phyloP scores from a whole-genome alignment of 1,140 invertebrate genomes.

The Orius insidiosus region DNA sequence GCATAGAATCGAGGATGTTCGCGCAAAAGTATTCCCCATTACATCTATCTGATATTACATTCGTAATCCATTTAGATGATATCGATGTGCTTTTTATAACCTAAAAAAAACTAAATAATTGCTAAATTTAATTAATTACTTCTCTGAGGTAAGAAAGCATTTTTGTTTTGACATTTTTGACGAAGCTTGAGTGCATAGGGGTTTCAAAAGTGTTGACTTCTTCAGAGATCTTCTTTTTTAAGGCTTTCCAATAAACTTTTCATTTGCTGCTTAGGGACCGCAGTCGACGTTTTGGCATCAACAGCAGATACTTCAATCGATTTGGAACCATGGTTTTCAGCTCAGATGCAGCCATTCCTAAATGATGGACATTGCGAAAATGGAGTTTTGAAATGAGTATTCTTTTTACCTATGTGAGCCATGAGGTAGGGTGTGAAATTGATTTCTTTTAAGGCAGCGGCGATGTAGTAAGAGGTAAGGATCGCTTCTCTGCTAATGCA shows the following conservation, averaged over 20 bases:
- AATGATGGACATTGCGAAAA: background rate
- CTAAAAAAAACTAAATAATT: no score
- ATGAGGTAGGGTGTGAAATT: conserved; percentile 33
- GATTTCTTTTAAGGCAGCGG: conserved; percentile 68
- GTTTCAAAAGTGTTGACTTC: background rate
- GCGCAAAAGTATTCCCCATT: background rate
- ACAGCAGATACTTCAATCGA: no score
- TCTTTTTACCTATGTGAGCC: background rate
- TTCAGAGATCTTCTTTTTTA: background rate
- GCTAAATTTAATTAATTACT: no score
- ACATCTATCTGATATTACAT: no score
- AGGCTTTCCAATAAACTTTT: conserved; percentile 1
- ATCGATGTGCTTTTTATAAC: no score
- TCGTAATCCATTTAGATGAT: no score
- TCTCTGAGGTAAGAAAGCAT: no score
- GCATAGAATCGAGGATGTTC: background rate
- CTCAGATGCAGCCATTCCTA: background rate
- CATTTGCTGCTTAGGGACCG: background rate
- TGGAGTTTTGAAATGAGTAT: background rate
- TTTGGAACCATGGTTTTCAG: background rate
- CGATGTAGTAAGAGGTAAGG: conserved; percentile 64
- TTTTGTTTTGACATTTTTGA: no score
- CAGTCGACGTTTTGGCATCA: background rate
- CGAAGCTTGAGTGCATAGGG: conserved; percentile 1
- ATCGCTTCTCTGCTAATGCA: conserved; percentile 68